Percentiles rank a stretch among this genome's conserved stretches.
phyloP scores from a whole-genome alignment of 2,888 invertebrate genomes.

The Drosophila infuscata region DNA sequence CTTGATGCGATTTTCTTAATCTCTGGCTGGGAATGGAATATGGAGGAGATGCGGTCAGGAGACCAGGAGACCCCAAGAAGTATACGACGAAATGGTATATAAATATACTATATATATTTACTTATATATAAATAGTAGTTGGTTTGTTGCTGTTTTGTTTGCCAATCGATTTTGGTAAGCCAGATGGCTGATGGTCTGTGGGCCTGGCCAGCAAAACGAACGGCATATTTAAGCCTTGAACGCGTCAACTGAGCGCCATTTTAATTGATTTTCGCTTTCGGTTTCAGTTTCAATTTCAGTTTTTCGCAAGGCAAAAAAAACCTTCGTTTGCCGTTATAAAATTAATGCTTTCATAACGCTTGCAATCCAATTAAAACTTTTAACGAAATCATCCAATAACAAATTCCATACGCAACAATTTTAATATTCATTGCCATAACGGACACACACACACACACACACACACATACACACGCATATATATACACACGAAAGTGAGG shows the following conservation, averaged over 20 bases:
- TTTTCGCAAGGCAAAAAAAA: conserved; percentile 30
- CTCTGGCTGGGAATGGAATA: not conserved
- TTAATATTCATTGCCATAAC: conserved; percentile 67
- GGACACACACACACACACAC: conserved; percentile 21
- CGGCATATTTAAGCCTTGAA: conserved; percentile 59
- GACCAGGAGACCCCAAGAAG: not conserved
- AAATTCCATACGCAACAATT: conserved; percentile 38
- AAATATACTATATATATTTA: not conserved
- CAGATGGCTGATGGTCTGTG: conserved; percentile 16
- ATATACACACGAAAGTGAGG: not conserved
- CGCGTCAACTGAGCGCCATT: conserved; percentile 53
- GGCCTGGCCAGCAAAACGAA: conserved; percentile 9
- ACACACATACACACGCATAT: conserved; percentile 6
- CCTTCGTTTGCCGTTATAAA: conserved; percentile 53
- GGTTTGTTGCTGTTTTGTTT: conserved; percentile 4
- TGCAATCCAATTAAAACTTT: conserved; percentile 78
- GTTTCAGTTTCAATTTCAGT: conserved; percentile 16
- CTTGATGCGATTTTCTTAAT: not conserved
- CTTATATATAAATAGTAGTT: conserved; percentile 9
- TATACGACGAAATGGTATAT: not conserved
- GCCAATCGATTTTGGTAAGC: conserved; percentile 29
- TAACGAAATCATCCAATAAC: conserved; percentile 50
- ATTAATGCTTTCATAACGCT: conserved; percentile 60
- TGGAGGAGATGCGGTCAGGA: not conserved
- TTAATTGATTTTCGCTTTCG: conserved; percentile 70